These are phyloP conservation scores for Trilocha varians DNA, from an alignment of 2,888 invertebrate species.

Conservation along the genomic window DNA sequence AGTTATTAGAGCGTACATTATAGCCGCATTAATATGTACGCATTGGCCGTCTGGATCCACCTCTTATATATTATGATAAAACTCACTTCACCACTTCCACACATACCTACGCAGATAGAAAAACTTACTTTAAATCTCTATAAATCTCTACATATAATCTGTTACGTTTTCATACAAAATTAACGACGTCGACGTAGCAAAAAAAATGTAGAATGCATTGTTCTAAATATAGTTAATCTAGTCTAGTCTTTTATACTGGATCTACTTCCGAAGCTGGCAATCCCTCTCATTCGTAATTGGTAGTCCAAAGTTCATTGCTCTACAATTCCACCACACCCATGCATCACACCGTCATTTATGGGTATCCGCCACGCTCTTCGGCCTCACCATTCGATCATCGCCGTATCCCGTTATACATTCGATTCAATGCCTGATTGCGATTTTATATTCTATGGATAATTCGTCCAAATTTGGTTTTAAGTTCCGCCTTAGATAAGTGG, in stretches of 20 bases:
- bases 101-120: no score
- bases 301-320: conserved; percentile 6
- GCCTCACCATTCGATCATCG: neutral
- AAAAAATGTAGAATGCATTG: no score
- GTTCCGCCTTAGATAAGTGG: no score
- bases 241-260: neutral
- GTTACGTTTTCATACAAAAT: no score
- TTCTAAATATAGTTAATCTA: neutral
- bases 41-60: no score
- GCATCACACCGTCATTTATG: neutral
- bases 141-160: no score
- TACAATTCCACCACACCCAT: neutral
- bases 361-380: neutral
- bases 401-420: neutral
- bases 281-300: conserved; percentile 3
- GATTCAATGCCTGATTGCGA: neutral
- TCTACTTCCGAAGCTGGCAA: neutral
- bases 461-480: neutral
- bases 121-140: no score
- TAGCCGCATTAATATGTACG: no score
- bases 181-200: no score
- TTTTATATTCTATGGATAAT: neutral
- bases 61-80: no score
- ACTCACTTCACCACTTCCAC: no score
- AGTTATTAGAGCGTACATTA: no score